Evolutionary conservation across 2,888 invertebrate species (phyloP), one percentile per base, ranked within the genome.

Genomic region (Octonoba sinensis): DNA sequence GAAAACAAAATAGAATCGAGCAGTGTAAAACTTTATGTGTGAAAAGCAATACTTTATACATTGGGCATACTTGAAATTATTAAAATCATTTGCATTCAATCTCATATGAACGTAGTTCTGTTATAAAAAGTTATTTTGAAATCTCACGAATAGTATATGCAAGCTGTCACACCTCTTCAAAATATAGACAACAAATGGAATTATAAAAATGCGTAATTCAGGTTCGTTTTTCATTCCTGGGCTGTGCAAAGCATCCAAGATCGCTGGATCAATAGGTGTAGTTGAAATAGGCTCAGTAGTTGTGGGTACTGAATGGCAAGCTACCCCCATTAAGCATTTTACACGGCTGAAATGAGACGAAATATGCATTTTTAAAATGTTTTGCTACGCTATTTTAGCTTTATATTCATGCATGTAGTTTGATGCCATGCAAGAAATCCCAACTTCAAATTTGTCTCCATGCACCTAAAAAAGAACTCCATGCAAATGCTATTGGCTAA

Each of bases 291-390:
- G 66, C 49, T 66, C 49, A 3, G 67, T 20, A 20, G 78, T 78
- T 27, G 71, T 66, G 24, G 64, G 51, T 60, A 60, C 51, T n/a
- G 47, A 22, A 15, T 69, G 13, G 47, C 79, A 81, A 24, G 73
- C 66, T 67, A 57, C 51, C 20, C 73, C 62, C 62, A 73, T 11
- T 20, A 81, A 51, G 49, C 79, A 81, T 36, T 73, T 67, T 47
- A 73, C 36, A 18, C 64, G 44, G 49, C 79, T 81, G 79, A 81
- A 81, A 77, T 65, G 47, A 74, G 66, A 77, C 47, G 24, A 69
- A 54, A 62, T 62, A 54, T 15, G 20, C 36, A 15, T 27, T 49
- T 60, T 27, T 71, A 20, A 56, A 57, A 36, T 36, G 36, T 60
- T 60, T 60, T 60, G 22, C 60, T 60, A n/a, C 15, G 24, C 20